A percentile compares a stretch with the other conserved stretches of the same genome.
phyloP scores from a whole-genome alignment of 2,888 invertebrate species.

The Ecdyonurus torrentis region DNA sequence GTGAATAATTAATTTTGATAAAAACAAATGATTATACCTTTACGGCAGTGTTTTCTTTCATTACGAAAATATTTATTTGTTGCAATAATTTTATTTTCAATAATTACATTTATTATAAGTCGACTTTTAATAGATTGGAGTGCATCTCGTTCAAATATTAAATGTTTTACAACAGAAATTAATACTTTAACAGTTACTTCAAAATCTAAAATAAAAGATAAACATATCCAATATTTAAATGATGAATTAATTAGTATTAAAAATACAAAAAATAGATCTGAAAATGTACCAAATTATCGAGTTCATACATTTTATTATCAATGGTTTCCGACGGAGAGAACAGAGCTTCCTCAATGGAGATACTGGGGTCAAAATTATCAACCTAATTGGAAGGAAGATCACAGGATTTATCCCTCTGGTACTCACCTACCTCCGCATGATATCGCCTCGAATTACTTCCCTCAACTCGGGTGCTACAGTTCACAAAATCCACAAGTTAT shows the following conservation, averaged over 20 bases:
- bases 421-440: constrained; percentile 35
- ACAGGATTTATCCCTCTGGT: constrained; percentile 29
- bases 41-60: not conserved
- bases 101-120: not conserved
- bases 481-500: constrained; percentile 31
- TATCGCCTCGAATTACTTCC: constrained; percentile 35
- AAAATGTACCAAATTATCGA: not conserved
- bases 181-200: not conserved
- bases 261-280: not conserved
- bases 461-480: constrained; percentile 34
- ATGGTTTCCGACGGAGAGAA: not conserved
- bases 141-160: not conserved
- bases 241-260: not conserved
- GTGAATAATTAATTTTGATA: too few relatives aligned
- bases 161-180: not conserved
- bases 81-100: not conserved
- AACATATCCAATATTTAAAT: not conserved
- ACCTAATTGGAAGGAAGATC: constrained; percentile 21
- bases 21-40: not conserved
- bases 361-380: not conserved
- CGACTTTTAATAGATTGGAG: not conserved
- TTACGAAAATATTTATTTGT: not conserved
- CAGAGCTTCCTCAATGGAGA: not conserved
- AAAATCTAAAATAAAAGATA: not conserved
- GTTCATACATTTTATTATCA: not conserved